Evolutionary conservation across 2,797 vertebrate genomes (phyloP).

Genomic region (Hydrophis major): DNA sequence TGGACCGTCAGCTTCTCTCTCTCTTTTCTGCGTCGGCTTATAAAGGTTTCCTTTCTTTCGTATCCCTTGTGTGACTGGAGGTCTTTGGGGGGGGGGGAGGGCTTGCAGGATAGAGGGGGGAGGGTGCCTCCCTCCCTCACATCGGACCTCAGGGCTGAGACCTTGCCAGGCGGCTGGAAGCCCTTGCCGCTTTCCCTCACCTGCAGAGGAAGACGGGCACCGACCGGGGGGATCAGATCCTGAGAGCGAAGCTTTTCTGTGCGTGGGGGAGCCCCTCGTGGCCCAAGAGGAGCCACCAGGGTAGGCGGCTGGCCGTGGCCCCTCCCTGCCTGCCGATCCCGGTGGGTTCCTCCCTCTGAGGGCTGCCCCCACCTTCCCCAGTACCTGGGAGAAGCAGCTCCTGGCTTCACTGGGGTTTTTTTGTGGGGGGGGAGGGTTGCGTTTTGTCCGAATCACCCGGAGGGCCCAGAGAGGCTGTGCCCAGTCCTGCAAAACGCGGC

Average conservation of each 20-base stretch:
- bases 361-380: neutral
- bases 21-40: neutral
- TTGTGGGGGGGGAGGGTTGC: too few relatives aligned
- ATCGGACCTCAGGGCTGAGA: accelerated
- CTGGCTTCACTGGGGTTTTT: neutral
- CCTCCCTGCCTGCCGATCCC: neutral
- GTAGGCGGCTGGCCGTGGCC: too few relatives aligned
- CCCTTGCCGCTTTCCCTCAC: accelerated
- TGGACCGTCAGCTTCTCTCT: neutral
- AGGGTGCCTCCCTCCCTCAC: neutral
- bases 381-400: neutral
- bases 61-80: neutral
- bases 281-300: too few relatives aligned
- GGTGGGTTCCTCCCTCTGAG: too few relatives aligned
- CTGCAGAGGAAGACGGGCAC: neutral
- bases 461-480: accelerated
- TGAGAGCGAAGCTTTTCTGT: too few relatives aligned
- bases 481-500: neutral
- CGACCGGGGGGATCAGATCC: too few relatives aligned
- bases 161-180: neutral
- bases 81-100: too few relatives aligned
- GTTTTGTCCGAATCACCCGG: neutral
- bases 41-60: neutral
- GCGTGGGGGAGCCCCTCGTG: too few relatives aligned
- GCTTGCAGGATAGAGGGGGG: neutral